phyloP scores from a whole-genome alignment of 2,797 vertebrate species.

The Orestias chungarensis region DNA sequence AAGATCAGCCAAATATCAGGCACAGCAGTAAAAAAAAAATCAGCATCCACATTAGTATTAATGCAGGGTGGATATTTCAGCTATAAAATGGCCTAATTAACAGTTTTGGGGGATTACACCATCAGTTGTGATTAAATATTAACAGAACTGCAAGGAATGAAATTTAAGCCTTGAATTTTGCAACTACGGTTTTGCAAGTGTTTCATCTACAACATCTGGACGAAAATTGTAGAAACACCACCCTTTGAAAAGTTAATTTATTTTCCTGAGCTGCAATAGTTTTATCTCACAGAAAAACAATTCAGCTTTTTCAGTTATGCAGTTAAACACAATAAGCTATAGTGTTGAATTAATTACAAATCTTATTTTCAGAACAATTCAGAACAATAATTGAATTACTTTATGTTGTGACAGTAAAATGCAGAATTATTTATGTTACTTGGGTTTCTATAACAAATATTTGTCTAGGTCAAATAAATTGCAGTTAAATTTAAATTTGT shows the following conservation, averaged over 20 bases:
- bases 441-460: background rate
- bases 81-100: conserved; percentile 37
- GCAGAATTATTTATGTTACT: background rate
- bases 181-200: conserved; percentile 14
- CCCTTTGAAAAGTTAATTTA: background rate
- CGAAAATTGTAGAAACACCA: background rate
- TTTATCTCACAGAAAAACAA: background rate
- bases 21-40: conserved; percentile 10
- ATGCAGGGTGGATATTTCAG: conserved; percentile 30
- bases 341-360: background rate
- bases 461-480: background rate
- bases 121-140: conserved; percentile 65
- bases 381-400: background rate
- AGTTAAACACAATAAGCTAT: background rate
- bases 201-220: conserved; percentile 1
- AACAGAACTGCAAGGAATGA: conserved; percentile 23
- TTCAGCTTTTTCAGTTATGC: background rate
- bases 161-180: conserved; percentile 20
- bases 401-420: background rate
- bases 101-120: conserved; percentile 60
- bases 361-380: background rate
- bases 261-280: background rate
- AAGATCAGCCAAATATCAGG: background rate
- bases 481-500: background rate
- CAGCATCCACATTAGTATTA: conserved; percentile 39